Percentiles rank a stretch among this genome's conserved stretches.
Evolutionary conservation across 2,797 vertebrate genomes (phyloP).

Genomic region (Antennarius maculatus): DNA sequence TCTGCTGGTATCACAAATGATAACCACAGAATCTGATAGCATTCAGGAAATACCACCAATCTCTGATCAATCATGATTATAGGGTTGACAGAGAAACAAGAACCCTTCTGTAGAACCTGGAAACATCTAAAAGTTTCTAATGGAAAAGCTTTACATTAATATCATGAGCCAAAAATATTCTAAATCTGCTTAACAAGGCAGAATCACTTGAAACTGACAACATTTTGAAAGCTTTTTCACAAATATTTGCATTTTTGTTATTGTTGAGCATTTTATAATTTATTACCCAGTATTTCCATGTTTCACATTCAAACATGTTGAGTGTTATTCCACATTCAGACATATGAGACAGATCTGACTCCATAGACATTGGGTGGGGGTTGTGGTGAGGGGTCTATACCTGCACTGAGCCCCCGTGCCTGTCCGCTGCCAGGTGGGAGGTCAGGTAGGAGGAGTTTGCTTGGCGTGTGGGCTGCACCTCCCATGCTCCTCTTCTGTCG

Average conservation of each 20-base stretch:
- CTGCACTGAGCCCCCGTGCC: slow-evolving; percentile 99
- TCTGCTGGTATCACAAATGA: background rate
- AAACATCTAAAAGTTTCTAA: background rate
- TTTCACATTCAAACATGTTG: background rate
- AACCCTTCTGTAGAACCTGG: background rate
- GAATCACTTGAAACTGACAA: background rate
- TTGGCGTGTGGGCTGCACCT: slow-evolving; percentile 95
- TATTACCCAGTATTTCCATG: background rate
- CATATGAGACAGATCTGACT: slow-evolving; percentile 71
- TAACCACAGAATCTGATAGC: background rate
- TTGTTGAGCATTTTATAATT: background rate
- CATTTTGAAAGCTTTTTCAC: no score
- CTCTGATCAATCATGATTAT: background rate
- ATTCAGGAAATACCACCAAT: background rate
- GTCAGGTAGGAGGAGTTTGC: slow-evolving; percentile 96
- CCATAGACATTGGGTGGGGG: slow-evolving; percentile 48
- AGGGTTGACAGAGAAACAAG: background rate
- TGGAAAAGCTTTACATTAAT: background rate
- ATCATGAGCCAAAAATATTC: background rate
- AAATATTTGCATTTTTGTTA: no score
- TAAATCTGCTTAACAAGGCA: background rate
- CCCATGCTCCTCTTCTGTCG: slow-evolving; percentile 98
- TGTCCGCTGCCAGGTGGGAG: slow-evolving; percentile 96
- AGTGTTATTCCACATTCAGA: background rate
- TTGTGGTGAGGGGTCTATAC: slow-evolving; percentile 81